phyloP scores from a whole-genome alignment of 2,113 vertebrate species.

The Athene cunicularia region DNA sequence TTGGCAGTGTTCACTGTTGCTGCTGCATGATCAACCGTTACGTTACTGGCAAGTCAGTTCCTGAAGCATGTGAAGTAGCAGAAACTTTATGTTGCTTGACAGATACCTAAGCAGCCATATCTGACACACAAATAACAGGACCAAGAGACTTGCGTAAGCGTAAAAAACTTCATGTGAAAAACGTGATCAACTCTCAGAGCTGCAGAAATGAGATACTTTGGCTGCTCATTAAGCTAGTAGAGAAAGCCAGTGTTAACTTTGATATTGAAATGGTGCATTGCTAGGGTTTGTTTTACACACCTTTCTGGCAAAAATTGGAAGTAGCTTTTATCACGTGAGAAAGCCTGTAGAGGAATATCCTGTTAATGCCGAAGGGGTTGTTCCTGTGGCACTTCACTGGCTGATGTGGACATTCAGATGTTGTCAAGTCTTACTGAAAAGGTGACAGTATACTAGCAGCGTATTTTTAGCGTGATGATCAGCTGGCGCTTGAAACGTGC shows the following conservation, averaged over 20 bases:
- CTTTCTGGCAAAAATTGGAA: not conserved
- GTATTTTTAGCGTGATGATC: not conserved
- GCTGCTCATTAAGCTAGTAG: not conserved
- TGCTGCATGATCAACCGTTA: not conserved
- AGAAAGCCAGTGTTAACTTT: not conserved
- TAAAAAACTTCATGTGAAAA: not conserved
- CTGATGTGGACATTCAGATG: not conserved
- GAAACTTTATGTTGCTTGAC: not conserved
- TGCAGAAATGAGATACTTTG: not conserved
- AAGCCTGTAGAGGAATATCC: not conserved
- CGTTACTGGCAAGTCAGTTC: not conserved
- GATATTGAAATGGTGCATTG: not conserved
- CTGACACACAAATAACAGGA: not conserved
- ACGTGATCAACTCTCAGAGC: not conserved
- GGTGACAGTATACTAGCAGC: not conserved
- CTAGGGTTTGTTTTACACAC: not conserved
- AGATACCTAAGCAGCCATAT: not conserved
- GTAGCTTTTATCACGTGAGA: not conserved
- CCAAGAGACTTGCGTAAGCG: not conserved
- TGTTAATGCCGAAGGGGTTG: fast-evolving
- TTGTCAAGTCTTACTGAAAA: not conserved
- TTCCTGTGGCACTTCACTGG: not conserved
- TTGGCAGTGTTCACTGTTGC: not conserved
- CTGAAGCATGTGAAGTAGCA: not conserved
- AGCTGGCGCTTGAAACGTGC: not conserved